A percentile compares a stretch with the other conserved stretches of the same genome.
phyloP scores from a whole-genome alignment of 2,797 vertebrate genomes.

The Megaceryle alcyon region DNA sequence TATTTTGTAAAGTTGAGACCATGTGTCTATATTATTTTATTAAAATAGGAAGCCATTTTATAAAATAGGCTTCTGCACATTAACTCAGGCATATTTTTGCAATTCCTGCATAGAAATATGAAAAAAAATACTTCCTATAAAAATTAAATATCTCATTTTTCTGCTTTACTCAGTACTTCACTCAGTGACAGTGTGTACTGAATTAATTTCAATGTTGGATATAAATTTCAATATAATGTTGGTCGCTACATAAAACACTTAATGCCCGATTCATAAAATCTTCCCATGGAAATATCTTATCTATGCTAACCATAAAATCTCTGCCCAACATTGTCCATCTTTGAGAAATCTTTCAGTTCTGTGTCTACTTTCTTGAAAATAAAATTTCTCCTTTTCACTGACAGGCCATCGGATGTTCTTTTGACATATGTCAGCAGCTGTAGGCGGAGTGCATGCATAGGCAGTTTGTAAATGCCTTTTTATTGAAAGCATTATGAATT shows the following conservation, averaged over 20 bases:
- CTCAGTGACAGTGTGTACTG: neutral
- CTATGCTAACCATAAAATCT: neutral
- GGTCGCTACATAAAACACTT: neutral
- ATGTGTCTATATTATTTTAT: neutral
- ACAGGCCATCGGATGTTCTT: neutral
- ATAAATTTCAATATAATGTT: neutral
- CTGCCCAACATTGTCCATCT: neutral
- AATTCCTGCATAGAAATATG: neutral
- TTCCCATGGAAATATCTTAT: neutral
- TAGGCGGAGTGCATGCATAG: neutral
- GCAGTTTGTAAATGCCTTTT: neutral
- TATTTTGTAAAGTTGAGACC: neutral
- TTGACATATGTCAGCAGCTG: neutral
- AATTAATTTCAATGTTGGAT: neutral
- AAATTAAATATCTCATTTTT: neutral
- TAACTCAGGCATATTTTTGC: neutral
- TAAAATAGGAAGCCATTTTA: neutral
- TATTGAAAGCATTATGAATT: neutral
- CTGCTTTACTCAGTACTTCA: neutral
- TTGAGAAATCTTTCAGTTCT: neutral
- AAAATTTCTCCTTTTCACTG: neutral
- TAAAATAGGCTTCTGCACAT: neutral
- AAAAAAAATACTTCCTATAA: neutral
- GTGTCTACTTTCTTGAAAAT: neutral
- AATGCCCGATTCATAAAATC: neutral